Conservation (phyloP, 2,113 vertebrate genomes). For the Felis chaus region DNA sequence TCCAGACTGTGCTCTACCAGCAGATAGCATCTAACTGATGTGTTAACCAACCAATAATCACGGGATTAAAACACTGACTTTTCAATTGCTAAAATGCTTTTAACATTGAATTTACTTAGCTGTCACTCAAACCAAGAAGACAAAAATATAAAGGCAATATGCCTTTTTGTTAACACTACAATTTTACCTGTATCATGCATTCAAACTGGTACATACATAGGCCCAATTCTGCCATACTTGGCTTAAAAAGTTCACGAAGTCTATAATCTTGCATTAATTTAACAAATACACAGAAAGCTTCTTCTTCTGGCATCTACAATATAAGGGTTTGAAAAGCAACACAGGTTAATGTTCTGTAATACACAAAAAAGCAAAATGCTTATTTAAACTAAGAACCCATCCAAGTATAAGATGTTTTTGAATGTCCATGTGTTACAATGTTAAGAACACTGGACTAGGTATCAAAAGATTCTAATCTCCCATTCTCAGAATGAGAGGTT, state of each 20-base stretch:
- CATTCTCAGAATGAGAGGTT: not conserved
- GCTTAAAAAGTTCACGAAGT: constrained; percentile 98
- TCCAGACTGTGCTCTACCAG: not conserved
- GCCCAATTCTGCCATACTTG: constrained; percentile 98
- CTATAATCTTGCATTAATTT: constrained; percentile 99
- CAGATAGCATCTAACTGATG: not conserved
- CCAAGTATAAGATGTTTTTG: not conserved
- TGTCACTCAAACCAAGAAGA: not conserved
- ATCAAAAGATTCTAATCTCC: not conserved
- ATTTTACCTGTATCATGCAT: constrained; percentile 96
- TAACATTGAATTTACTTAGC: constrained; percentile 30
- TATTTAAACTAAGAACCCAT: constrained; percentile 19
- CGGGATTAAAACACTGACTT: not conserved
- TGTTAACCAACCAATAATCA: not conserved
- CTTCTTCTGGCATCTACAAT: constrained; percentile 97
- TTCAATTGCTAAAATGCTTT: constrained; percentile 18
- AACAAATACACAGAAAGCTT: constrained; percentile 99
- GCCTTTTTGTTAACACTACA: constrained; percentile 13
- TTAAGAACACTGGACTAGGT: not conserved
- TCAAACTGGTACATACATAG: constrained; percentile 99
- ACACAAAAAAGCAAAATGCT: not conserved
- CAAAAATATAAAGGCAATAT: not conserved
- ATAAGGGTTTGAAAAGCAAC: constrained; percentile 58
- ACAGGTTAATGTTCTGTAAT: not conserved
- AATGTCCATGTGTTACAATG: not conserved